A percentile compares a stretch with the other conserved stretches of the same genome.
phyloP scores from a whole-genome alignment of 2,113 vertebrate genomes.

The Pygathrix nemaeus region DNA sequence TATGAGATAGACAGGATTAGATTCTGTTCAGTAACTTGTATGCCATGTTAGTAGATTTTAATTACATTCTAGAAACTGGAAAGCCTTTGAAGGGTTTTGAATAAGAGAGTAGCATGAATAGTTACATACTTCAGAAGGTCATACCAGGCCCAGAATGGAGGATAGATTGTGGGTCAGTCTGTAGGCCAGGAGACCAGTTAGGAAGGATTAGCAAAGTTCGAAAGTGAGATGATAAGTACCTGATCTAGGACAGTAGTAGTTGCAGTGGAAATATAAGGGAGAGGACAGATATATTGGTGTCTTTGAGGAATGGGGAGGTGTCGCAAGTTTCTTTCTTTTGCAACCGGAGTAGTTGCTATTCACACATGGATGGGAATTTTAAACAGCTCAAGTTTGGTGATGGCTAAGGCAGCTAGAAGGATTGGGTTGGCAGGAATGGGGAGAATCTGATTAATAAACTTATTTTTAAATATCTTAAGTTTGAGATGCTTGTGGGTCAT shows the following conservation, averaged over 20 bases:
- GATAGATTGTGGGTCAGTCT: neutral
- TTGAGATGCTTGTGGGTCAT: neutral
- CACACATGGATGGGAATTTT: neutral
- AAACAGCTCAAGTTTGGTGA: neutral
- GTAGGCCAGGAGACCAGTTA: neutral
- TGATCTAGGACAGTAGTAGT: neutral
- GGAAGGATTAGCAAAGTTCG: slow-evolving; percentile 2
- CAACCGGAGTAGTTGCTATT: neutral
- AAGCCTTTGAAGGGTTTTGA: neutral
- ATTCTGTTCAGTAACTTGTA: slow-evolving; percentile 12
- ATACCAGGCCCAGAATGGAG: neutral
- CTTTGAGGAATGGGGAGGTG: neutral
- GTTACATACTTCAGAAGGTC: neutral
- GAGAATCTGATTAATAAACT: neutral
- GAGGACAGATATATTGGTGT: neutral
- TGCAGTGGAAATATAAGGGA: neutral
- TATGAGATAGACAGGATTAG: neutral
- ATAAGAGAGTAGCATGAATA: neutral
- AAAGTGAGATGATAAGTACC: neutral
- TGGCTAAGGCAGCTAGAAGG: neutral
- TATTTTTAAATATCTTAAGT: neutral
- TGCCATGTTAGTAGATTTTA: neutral
- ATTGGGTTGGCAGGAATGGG: neutral
- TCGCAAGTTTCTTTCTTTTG: slow-evolving; percentile 28
- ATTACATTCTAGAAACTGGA: slow-evolving; percentile 2